Evolutionary conservation across 2,113 vertebrate species (phyloP).

Genomic region (Tragelaphus scriptus): DNA sequence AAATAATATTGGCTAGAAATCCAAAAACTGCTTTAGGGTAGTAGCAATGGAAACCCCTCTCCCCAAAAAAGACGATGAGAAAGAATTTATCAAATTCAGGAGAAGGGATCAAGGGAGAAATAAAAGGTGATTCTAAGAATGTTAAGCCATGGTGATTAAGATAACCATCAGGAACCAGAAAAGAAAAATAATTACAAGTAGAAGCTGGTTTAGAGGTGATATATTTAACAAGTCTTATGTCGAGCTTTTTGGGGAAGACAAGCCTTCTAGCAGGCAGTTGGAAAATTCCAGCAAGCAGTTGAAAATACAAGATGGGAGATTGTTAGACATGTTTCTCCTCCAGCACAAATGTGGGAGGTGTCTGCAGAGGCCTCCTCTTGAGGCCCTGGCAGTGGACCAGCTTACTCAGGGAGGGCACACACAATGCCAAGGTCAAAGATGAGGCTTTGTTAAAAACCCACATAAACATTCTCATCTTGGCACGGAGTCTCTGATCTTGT

Average conservation of each 20-base stretch:
- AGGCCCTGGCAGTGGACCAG: background rate
- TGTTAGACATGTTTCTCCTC: background rate
- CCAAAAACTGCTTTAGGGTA: background rate
- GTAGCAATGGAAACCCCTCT: background rate
- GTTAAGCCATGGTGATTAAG: background rate
- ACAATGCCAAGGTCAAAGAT: slow-evolving; percentile 1
- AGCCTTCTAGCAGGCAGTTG: background rate
- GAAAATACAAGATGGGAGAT: background rate
- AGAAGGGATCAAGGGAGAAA: background rate
- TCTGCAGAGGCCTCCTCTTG: background rate
- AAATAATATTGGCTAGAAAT: slow-evolving; percentile 29
- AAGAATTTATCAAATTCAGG: background rate
- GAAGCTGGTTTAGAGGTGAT: background rate
- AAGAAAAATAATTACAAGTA: background rate
- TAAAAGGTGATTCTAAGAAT: background rate
- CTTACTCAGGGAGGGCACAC: background rate
- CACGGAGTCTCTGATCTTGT: background rate
- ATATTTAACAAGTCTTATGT: background rate
- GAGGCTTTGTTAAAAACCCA: background rate
- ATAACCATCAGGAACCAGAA: background rate
- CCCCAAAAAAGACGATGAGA: background rate
- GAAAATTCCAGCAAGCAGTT: background rate
- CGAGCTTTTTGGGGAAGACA: background rate
- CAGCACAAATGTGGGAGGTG: background rate
- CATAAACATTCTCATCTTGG: background rate